Evolutionary conservation across 2,113 vertebrate genomes (phyloP), one percentile per base, ranked within the genome.

Genomic region (Micromys minutus): DNA sequence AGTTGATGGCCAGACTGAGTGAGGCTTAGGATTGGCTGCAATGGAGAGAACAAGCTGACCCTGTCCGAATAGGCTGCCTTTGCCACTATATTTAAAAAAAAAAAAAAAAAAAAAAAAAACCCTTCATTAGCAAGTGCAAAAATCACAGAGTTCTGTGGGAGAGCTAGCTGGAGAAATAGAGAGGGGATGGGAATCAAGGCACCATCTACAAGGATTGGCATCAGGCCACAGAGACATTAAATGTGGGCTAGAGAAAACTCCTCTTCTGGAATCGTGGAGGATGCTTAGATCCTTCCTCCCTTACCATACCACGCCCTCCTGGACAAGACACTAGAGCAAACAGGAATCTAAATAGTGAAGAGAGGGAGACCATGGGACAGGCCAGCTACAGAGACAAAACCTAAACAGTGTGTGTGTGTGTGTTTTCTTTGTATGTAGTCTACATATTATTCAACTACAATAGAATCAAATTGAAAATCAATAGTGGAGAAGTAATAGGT

Each of bases 221-320:
- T 36, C 7, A 65, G 10, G 39, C 45, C 47, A 52, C 57, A 76
- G 4, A 65, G 42, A 22, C 12, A 39, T 63, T 86, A 50, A 50
- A n/a, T 31, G 3, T 8, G 52, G 11, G 21, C n/a, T 52, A 29
- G 39, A 45, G 26, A 71, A 52, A 74, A 11, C 69, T 50, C 45
- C 36, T 52, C 19, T 69, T 31, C 45, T 24, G 29, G 45, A 52
- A 26, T 52, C 34, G 24, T n/a, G 84, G 84, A 67, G 31, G 84
- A 50, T 4, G 17, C 31, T 11, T 36, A 24, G 0, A 0, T 50
- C 16, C 26, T 45, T 47, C 4, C 8, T 21, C 8, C 24, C 16
- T 39, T 4, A 11, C 26, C n/a, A 84, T 59, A 31, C 4, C 39
- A 39, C 39, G 29, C 26, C 15, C 29, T 7, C 55, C 12, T 81